Conservation (phyloP, 1,140 invertebrate genomes). For the Charaxes varanes region DNA sequence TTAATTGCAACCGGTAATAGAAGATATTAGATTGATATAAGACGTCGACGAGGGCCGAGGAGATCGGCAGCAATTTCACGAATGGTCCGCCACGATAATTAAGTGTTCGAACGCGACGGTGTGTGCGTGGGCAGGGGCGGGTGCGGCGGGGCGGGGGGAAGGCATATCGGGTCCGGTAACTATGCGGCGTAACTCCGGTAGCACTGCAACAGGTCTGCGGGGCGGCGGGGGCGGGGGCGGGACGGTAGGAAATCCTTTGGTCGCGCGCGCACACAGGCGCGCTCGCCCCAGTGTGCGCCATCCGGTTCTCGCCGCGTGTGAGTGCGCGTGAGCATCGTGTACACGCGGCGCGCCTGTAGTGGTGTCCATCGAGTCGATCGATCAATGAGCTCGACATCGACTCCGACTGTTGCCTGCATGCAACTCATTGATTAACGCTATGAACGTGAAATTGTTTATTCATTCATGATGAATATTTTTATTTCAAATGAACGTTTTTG, state of each 20-base stretch:
- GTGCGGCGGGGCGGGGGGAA: conserved; percentile 23
- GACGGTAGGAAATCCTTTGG: conserved; percentile 67
- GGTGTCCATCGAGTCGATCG: conserved; percentile 59
- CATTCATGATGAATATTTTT: conserved; percentile 71
- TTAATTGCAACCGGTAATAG: conserved; percentile 45
- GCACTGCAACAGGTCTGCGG: conserved; percentile 65
- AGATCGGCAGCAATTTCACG: conserved; percentile 62
- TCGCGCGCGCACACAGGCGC: conserved; percentile 49
- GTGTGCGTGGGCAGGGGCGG: conserved; percentile 39
- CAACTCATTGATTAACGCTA: conserved; percentile 73
- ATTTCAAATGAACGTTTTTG: conserved; percentile 59
- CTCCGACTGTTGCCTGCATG: conserved; percentile 61
- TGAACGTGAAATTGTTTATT: conserved; percentile 73
- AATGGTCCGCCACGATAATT: conserved; percentile 57
- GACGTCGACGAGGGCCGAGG: conserved; percentile 53
- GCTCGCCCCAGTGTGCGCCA: conserved; percentile 44
- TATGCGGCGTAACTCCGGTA: conserved; percentile 72
- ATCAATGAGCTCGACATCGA: conserved; percentile 70
- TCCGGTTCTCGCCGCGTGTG: conserved; percentile 59
- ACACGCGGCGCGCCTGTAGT: conserved; percentile 37
- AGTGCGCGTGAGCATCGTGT: conserved; percentile 43
- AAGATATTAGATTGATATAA: conserved; percentile 63
- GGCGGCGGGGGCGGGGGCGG: conserved; percentile 33
- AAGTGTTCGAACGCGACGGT: conserved; percentile 49
- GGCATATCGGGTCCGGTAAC: conserved; percentile 73